Evolutionary conservation across 2,113 vertebrate species (phyloP).

Genomic region (Harpagus bidentatus): DNA sequence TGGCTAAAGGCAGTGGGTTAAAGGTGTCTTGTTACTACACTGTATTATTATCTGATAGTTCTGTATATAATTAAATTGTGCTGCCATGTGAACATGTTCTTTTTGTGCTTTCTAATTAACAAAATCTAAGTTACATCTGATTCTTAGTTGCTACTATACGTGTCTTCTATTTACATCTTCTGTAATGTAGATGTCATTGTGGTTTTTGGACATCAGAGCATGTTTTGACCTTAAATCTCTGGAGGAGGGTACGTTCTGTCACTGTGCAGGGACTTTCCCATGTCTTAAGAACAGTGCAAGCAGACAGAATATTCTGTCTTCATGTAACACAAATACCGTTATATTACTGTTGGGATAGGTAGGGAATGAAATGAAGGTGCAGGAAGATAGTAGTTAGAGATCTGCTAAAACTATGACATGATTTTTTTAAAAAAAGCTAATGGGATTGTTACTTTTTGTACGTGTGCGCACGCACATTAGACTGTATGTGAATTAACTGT

Average conservation of each 20-base stretch:
- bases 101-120: not conserved
- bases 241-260: not conserved
- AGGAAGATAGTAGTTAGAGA: not conserved
- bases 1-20: not conserved
- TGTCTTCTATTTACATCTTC: not conserved
- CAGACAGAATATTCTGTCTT: not conserved
- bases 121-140: not conserved
- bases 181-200: not conserved
- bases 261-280: not conserved
- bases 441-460: not conserved
- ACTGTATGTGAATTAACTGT: not conserved
- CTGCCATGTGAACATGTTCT: not conserved
- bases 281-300: not conserved
- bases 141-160: not conserved
- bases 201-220: not conserved
- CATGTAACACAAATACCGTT: not conserved
- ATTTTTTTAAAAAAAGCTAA: not conserved
- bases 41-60: not conserved
- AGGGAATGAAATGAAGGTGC: not conserved
- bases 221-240: not conserved
- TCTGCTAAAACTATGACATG: not conserved
- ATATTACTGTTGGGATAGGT: not conserved
- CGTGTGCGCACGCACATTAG: accelerated
- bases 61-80: not conserved
- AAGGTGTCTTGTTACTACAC: not conserved